Evolutionary conservation across 1,140 invertebrate species (phyloP), one percentile per base, ranked within the genome.

Genomic region (Delia radicum): DNA sequence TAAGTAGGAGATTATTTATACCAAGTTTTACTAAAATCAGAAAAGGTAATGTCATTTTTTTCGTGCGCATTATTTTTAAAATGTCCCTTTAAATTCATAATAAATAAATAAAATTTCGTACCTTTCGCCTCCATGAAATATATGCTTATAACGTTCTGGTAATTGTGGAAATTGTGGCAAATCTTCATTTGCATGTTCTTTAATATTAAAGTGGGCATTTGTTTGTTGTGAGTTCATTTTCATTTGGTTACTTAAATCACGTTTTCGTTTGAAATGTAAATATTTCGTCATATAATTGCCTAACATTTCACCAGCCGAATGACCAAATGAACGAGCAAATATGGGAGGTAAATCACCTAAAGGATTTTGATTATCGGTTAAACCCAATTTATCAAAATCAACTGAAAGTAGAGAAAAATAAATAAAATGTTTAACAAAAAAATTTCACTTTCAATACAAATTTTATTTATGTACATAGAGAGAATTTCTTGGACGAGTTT

Each of bases 361-460:
- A 0, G 94, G 94, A 87, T 95, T 95, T 80, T 94, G 92, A 79
- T 95, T 94, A 79, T 95, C 94, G 6, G 94, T 95, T 79, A 95
- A 80, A 10, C 94, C 94, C 74, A 95, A 81, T 80, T 93, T 93
- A 81, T 95, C 93, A 81, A 95, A 94, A 78, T 94, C 92, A 87
- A 95, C 94, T 95, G 85, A 15, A 31, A 87, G n/a, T 86, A 76
- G 75, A 76, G n/a, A n/a, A n/a, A n/a, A 76, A 7, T 21, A 77
- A 80, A 28, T 74, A n/a, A n/a, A n/a, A n/a, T n/a, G n/a, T n/a
- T n/a, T n/a, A n/a, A 63, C 6, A 63, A 42, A 5, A 5, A 33
- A 3, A 2, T 21, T 42, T 72, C 4, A 31, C 13, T 42, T n/a
- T 72, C n/a, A n/a, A n/a, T 55, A 24, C n/a, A 21, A 21, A 15